These are phyloP conservation scores for Alethe diademata DNA, from an alignment of 2,113 vertebrate species.

Conservation along the genomic window DNA sequence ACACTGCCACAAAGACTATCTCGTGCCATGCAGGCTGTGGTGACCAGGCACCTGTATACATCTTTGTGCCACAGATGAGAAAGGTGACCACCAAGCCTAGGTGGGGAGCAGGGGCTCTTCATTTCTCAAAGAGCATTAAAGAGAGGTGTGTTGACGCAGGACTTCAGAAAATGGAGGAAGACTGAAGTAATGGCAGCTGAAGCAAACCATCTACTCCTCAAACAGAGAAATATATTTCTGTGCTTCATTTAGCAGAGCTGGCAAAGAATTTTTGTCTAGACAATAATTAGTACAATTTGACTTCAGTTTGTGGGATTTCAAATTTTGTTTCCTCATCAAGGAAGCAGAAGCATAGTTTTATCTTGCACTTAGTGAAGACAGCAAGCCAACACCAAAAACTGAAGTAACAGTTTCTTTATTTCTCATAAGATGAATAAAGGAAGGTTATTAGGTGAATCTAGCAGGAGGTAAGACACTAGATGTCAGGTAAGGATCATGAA, in stretches of 20 bases:
- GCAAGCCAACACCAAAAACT: neutral
- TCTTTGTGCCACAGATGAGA: neutral
- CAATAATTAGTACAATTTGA: neutral
- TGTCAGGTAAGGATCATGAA: neutral
- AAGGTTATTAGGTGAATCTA: neutral
- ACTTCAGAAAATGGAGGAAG: neutral
- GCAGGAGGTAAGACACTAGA: neutral
- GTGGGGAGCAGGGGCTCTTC: neutral
- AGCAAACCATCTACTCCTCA: neutral
- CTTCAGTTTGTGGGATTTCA: neutral
- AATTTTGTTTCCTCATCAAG: neutral
- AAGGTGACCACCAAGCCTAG: neutral
- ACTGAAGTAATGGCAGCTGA: neutral
- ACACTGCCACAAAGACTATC: rapidly evolving
- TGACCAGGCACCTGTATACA: neutral
- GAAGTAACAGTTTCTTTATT: neutral
- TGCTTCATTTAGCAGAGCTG: neutral
- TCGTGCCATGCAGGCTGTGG: neutral
- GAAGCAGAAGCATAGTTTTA: neutral
- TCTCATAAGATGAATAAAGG: neutral
- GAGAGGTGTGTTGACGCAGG: neutral
- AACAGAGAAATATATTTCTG: neutral
- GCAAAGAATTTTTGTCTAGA: neutral
- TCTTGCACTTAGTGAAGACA: neutral
- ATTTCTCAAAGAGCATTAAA: neutral